phyloP scores from a whole-genome alignment of 2,797 vertebrate species.

The Gambusia yucatana region DNA sequence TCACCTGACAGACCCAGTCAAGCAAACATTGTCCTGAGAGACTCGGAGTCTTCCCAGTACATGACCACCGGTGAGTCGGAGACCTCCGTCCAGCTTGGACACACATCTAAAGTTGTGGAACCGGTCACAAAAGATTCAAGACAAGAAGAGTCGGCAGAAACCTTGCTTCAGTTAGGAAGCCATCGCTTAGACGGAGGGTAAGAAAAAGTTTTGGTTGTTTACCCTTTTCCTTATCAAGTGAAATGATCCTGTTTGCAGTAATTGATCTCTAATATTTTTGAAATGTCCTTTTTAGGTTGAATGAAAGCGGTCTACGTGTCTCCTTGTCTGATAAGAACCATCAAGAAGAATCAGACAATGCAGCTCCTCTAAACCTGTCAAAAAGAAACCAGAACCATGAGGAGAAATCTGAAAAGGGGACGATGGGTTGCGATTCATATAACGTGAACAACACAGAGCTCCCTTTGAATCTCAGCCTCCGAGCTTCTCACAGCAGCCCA shows the following conservation, averaged over 20 bases:
- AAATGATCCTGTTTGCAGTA: not conserved
- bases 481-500: slow-evolving; percentile 70
- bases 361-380: slow-evolving; percentile 92
- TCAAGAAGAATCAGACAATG: slow-evolving; percentile 57
- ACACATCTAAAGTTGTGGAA: slow-evolving; percentile 60
- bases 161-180: slow-evolving; percentile 48
- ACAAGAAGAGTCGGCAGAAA: slow-evolving; percentile 60
- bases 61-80: slow-evolving; percentile 30
- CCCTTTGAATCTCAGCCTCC: slow-evolving; percentile 94
- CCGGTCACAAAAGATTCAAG: slow-evolving; percentile 61
- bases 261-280: slow-evolving; percentile 21
- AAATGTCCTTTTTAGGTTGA: slow-evolving; percentile 47
- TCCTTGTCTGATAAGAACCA: slow-evolving; percentile 56
- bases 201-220: slow-evolving; percentile 6
- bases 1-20: slow-evolving; percentile 93
- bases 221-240: not conserved
- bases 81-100: slow-evolving; percentile 28
- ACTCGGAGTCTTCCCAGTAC: slow-evolving; percentile 59
- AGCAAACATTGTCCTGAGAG: slow-evolving; percentile 85
- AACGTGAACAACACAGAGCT: slow-evolving; percentile 74
- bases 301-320: slow-evolving; percentile 27
- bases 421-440: slow-evolving; percentile 53
- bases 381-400: slow-evolving; percentile 77
- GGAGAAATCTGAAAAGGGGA: slow-evolving; percentile 28
- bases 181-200: slow-evolving; percentile 61